A percentile compares a stretch with the other conserved stretches of the same genome.
Conservation (phyloP, 2,888 invertebrate genomes). For the Caenorhabditis zanzibari region DNA sequence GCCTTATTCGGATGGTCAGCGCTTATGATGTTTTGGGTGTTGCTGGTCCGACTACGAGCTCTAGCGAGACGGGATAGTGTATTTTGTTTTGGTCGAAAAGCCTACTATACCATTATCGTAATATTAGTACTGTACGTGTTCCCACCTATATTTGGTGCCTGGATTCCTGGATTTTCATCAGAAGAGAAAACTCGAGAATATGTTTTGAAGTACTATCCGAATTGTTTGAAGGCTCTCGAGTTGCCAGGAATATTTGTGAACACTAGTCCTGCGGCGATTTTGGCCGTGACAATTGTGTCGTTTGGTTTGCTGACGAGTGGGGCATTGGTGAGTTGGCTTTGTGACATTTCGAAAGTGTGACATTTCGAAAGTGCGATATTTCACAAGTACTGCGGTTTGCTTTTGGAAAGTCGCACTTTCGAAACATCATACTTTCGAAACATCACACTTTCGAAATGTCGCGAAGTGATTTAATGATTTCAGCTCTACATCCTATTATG, state of each 20-base stretch:
- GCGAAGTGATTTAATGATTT: too few species aligned
- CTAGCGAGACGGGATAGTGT: conserved; percentile 11
- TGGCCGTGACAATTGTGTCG: background rate
- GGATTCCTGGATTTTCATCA: conserved; percentile 16
- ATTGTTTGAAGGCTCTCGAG: background rate
- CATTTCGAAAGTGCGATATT: too few species aligned
- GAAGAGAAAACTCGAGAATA: background rate
- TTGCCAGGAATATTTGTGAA: conserved; percentile 13
- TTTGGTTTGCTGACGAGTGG: background rate
- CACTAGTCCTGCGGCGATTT: background rate
- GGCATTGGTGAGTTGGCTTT: background rate
- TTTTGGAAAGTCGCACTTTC: too few species aligned
- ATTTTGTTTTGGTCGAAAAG: background rate
- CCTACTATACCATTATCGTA: background rate
- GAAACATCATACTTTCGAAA: too few species aligned
- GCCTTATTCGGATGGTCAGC: conserved; percentile 15
- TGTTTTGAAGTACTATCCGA: conserved; percentile 22
- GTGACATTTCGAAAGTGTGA: too few species aligned
- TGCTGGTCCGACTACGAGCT: conserved; percentile 2
- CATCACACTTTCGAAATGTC: too few species aligned
- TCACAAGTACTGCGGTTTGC: too few species aligned
- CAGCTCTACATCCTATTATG: background rate
- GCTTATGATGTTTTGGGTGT: conserved; percentile 17
- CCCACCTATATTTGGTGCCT: conserved; percentile 5
- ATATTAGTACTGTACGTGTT: background rate